These are phyloP conservation scores for Haemorhous mexicanus DNA, from an alignment of 2,113 vertebrate species.

Conservation along the genomic window DNA sequence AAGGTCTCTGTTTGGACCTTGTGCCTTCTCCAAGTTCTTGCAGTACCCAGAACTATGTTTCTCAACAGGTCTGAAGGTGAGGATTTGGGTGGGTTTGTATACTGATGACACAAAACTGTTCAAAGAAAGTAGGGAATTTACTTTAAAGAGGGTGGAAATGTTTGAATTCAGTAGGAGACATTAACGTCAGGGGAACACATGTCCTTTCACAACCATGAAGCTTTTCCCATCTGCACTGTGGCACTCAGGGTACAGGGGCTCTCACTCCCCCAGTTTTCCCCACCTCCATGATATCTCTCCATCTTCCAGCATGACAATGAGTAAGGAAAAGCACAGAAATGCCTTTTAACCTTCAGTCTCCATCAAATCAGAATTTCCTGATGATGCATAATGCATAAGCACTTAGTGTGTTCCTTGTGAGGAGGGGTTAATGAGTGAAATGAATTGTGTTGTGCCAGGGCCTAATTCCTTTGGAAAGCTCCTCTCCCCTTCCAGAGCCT, in stretches of 20 bases:
- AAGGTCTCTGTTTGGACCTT: background rate
- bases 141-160: background rate
- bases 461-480: background rate
- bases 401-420: background rate
- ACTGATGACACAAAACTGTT: background rate
- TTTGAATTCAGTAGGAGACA: background rate
- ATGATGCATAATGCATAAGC: background rate
- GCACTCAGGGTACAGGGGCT: background rate
- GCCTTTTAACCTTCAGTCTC: background rate
- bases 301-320: background rate
- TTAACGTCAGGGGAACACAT: background rate
- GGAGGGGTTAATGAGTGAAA: slow-evolving; percentile 17
- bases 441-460: background rate
- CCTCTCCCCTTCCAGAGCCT: background rate
- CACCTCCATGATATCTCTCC: background rate
- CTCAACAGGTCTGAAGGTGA: background rate
- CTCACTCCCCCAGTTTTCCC: background rate
- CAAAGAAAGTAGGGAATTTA: background rate
- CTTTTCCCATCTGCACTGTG: background rate
- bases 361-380: background rate
- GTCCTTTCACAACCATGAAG: rapidly evolving
- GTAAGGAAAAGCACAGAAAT: background rate
- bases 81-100: background rate
- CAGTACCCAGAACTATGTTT: background rate
- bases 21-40: background rate